Percentiles rank a stretch among this genome's conserved stretches.
phyloP scores from a whole-genome alignment of 2,888 invertebrate genomes.

The Campoplex nolae region DNA sequence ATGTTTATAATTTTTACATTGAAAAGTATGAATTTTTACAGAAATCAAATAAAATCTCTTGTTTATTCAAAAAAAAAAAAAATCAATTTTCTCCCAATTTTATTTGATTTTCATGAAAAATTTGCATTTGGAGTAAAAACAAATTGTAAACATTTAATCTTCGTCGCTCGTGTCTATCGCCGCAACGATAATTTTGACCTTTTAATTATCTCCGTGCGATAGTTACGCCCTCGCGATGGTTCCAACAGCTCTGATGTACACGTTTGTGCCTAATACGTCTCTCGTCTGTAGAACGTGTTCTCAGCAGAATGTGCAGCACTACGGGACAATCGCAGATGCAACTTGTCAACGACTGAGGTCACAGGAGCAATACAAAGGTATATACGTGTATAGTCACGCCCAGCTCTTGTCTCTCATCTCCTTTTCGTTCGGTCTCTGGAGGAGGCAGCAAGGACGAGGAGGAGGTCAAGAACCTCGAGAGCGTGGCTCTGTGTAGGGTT shows the following conservation, averaged over 20 bases:
- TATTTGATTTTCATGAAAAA: too few relatives aligned
- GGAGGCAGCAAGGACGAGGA: constrained; percentile 48
- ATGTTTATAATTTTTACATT: too few relatives aligned
- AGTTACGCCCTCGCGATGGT: neutral
- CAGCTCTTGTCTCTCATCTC: constrained; percentile 37
- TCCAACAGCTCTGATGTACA: neutral
- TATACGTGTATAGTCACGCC: constrained; percentile 24
- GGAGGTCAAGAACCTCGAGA: constrained; percentile 46
- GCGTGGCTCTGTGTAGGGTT: constrained; percentile 22
- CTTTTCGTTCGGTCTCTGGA: constrained; percentile 19
- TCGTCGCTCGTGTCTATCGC: too few relatives aligned
- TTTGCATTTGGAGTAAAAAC: too few relatives aligned
- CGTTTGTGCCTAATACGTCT: neutral
- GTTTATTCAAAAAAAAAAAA: too few relatives aligned
- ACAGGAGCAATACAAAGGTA: constrained; percentile 14
- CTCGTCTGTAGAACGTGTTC: constrained; percentile 4
- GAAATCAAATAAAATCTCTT: too few relatives aligned
- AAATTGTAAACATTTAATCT: too few relatives aligned
- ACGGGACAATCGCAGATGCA: constrained; percentile 51
- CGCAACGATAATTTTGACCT: too few relatives aligned
- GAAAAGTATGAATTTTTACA: too few relatives aligned
- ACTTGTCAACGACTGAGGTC: constrained; percentile 48
- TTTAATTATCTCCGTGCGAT: too few relatives aligned
- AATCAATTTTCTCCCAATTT: too few relatives aligned
- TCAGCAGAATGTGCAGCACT: constrained; percentile 10